These are phyloP conservation scores for Trachelus iudaicus DNA, from an alignment of 2,888 invertebrate species.

Conservation along the genomic window DNA sequence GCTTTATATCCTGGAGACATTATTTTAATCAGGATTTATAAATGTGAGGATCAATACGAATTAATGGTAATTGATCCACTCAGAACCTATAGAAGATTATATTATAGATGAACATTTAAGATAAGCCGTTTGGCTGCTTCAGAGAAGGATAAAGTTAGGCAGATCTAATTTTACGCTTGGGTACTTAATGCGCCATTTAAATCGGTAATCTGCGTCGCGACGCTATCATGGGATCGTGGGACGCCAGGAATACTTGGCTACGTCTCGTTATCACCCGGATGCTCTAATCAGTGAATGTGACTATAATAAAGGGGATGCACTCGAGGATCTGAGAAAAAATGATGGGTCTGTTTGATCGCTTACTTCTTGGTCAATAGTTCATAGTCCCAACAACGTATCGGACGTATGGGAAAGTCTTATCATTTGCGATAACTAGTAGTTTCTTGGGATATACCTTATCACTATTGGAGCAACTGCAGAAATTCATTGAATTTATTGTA, in stretches of 20 bases:
- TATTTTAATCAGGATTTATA: not conserved
- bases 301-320: not conserved
- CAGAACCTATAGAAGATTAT: not conserved
- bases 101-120: not conserved
- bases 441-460: not conserved
- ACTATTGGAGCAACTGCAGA: not conserved
- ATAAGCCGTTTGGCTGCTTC: not conserved
- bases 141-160: not conserved
- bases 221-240: not conserved
- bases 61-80: not conserved
- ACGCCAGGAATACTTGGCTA: not conserved
- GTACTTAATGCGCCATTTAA: not conserved
- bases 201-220: not conserved
- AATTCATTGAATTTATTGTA: not conserved
- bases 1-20: not conserved
- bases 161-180: not conserved
- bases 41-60: not conserved
- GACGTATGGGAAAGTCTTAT: not conserved
- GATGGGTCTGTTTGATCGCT: not conserved
- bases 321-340: slow-evolving; percentile 5
- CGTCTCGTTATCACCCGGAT: not conserved
- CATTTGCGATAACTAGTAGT: slow-evolving; percentile 1
- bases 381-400: not conserved
- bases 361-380: not conserved
- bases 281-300: not conserved